Conservation (phyloP, 2,888 invertebrate species). For the Pterobdella sp. region DNA sequence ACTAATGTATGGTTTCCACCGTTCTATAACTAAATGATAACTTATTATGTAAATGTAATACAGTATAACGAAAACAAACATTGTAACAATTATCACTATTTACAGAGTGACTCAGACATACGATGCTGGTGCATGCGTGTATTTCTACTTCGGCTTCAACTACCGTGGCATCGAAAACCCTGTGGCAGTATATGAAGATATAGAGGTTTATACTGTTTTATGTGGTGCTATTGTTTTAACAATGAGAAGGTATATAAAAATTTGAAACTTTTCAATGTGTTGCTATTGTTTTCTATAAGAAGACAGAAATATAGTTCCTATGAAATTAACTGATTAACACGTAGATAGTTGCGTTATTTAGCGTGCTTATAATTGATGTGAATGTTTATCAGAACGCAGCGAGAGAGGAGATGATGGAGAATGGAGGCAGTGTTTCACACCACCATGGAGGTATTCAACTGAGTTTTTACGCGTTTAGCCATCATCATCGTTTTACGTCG, state of each 20-base stretch:
- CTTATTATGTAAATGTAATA: too few species aligned
- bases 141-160: constrained; percentile 84
- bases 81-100: neutral
- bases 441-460: constrained; percentile 85
- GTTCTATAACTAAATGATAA: too few species aligned
- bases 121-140: constrained; percentile 94
- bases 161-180: constrained; percentile 60
- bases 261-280: too few species aligned
- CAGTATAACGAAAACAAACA: neutral
- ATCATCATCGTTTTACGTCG: too few species aligned
- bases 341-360: too few species aligned
- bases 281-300: too few species aligned
- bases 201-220: constrained; percentile 58
- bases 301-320: too few species aligned
- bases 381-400: constrained; percentile 61
- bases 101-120: constrained; percentile 82
- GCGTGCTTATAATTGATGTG: neutral
- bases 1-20: too few species aligned
- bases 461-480: too few species aligned
- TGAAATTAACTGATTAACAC: too few species aligned
- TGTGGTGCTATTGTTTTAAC: neutral
- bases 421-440: constrained; percentile 85
- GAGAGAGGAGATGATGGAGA: constrained; percentile 80
- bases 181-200: constrained; percentile 70
- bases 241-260: too few species aligned